A percentile compares a stretch with the other conserved stretches of the same genome.
These are phyloP conservation scores for Tribolium freemani DNA, from an alignment of 2,888 invertebrate species.

Conservation along the genomic window DNA sequence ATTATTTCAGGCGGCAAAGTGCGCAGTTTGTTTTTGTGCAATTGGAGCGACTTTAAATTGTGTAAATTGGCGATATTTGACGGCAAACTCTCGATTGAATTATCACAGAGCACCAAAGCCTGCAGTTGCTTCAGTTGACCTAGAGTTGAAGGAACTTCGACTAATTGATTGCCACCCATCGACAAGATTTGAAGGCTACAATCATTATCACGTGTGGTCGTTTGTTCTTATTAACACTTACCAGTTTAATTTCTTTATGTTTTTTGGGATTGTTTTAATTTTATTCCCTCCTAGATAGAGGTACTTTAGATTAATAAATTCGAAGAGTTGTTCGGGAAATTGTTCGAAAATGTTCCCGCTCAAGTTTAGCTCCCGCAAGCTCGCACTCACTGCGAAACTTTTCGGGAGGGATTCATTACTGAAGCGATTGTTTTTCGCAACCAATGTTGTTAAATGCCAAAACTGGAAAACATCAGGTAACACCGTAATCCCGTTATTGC, in stretches of 20 bases:
- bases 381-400: conserved; percentile 77
- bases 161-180: conserved; percentile 91
- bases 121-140: conserved; percentile 86
- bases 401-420: conserved; percentile 91
- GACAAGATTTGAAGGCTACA: conserved; percentile 89
- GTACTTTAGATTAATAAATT: conserved; percentile 82
- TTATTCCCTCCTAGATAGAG: conserved; percentile 93
- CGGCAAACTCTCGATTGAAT: conserved; percentile 90
- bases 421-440: conserved; percentile 91
- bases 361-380: conserved; percentile 89
- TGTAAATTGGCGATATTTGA: conserved; percentile 90
- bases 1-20: conserved; percentile 96
- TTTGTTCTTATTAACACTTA: conserved; percentile 68
- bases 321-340: conserved; percentile 90
- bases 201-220: not conserved
- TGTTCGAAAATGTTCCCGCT: conserved; percentile 89
- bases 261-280: conserved; percentile 84
- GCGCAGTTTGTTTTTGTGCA: conserved; percentile 93
- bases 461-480: conserved; percentile 84
- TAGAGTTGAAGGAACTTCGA: conserved; percentile 88
- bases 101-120: conserved; percentile 92
- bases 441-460: conserved; percentile 82
- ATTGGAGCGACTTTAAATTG: conserved; percentile 86
- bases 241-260: conserved; percentile 82
- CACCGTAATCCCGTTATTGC: conserved; percentile 84